Evolutionary conservation across 2,797 vertebrate genomes (phyloP), one percentile per base, ranked within the genome.

Genomic region (Schizothorax lantsangensis): DNA sequence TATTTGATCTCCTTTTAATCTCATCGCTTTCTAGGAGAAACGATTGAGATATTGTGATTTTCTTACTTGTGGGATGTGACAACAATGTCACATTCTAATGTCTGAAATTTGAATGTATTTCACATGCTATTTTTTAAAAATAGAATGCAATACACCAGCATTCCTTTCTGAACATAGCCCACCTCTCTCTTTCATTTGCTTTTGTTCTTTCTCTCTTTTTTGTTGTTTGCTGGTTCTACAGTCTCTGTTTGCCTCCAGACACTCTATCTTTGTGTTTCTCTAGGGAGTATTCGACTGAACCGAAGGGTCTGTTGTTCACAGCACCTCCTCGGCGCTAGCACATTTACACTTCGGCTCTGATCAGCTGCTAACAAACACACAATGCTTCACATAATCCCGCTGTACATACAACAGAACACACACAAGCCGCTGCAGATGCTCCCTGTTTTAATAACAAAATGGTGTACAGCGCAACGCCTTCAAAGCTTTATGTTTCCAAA

Each of bases 401-500:
- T 2, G 23, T 40, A 71, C 45, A 26, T 52, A 26, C 36, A 54
- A 54, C 64, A 79, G n/a, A 52, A 79, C 47, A 71, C 64, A 77
- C 75, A 71, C 49, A 85, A 57, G 38, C 64, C 1, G 0, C 45
- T 8, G 33, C 33, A 52, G 75, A 84, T 6, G 21, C 59, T 38
- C 30, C 43, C 33, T 69, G 66, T 79, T 79, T 84, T 85, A 85
- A 85, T 72, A 80, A 72, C 52, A 85, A 72, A 80, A 62, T 26
- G 21, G 30, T 81, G 33, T 52, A 47, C 40, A n/a, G 78, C 54
- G 3, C 78, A 81, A 64, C 40, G 43, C 71, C 43, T 86, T 86
- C 84, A 86, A 81, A 86, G 79, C 78, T 38, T 81, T 73, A 49
- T 85, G 77, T 86, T 81, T 81, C 79, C 33, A 74, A 86, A 80